These are phyloP conservation scores for Syrmaticus mikado DNA, from an alignment of 2,113 vertebrate species.

Conservation along the genomic window DNA sequence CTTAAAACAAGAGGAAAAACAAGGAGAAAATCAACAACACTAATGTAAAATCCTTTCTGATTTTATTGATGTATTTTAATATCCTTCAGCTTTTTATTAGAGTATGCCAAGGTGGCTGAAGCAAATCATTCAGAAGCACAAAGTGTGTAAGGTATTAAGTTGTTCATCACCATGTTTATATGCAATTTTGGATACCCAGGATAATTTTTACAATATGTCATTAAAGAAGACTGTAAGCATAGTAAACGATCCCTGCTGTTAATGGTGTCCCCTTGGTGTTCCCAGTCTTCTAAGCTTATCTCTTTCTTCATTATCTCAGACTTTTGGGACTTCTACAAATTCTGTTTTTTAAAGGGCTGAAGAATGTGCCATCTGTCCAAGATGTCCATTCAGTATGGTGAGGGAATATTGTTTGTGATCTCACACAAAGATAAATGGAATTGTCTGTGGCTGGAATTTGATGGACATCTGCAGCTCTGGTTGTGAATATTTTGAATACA, in stretches of 20 bases:
- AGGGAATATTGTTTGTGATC: neutral
- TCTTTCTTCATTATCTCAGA: neutral
- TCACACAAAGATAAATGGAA: neutral
- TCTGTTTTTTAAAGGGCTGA: neutral
- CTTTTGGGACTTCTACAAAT: neutral
- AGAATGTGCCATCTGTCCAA: neutral
- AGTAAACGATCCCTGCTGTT: neutral
- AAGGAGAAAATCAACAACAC: neutral
- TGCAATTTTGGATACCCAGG: neutral
- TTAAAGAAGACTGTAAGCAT: neutral
- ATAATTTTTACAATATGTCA: neutral
- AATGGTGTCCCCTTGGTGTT: neutral
- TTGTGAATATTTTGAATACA: neutral
- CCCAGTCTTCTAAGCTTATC: neutral
- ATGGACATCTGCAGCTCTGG: neutral
- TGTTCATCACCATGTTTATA: neutral
- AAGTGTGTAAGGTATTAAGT: rapidly evolving
- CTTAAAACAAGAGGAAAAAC: neutral
- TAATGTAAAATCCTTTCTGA: neutral
- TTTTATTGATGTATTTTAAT: neutral
- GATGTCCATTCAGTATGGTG: neutral
- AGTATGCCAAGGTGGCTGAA: neutral
- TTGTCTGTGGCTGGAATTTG: neutral
- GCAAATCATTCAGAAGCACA: neutral
- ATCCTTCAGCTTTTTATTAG: neutral